phyloP scores from a whole-genome alignment of 2,797 vertebrate genomes.

The Epinephelus coioides region DNA sequence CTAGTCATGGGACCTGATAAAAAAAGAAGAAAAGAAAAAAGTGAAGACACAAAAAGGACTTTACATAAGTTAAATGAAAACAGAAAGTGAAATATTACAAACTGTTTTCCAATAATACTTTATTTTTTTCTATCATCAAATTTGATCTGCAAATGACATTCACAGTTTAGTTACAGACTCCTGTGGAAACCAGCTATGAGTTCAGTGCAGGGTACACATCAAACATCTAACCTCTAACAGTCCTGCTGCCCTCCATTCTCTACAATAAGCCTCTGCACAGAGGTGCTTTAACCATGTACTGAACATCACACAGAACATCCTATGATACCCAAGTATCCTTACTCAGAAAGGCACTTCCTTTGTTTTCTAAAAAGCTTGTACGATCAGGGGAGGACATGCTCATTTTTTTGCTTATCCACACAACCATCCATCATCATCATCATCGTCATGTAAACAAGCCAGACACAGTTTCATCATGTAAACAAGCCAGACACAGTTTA shows the following conservation, averaged over 20 bases:
- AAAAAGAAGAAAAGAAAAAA: background rate
- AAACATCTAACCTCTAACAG: no score
- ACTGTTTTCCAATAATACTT: conserved; percentile 69
- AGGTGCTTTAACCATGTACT: background rate
- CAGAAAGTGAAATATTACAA: background rate
- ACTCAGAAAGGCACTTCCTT: conserved; percentile 59
- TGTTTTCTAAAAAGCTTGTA: conserved; percentile 20
- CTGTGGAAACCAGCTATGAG: conserved; percentile 57
- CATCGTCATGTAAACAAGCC: background rate
- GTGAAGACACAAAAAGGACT: background rate
- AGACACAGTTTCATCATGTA: background rate
- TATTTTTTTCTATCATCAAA: conserved; percentile 80
- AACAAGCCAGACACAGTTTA: background rate
- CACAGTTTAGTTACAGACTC: conserved; percentile 80
- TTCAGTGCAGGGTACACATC: background rate
- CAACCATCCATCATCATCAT: no score
- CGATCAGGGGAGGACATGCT: conserved; percentile 12
- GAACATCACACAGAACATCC: conserved; percentile 17
- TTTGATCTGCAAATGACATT: conserved; percentile 71
- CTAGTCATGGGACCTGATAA: background rate
- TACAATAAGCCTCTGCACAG: background rate
- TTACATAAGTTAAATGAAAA: background rate
- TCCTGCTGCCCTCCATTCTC: conserved; percentile 24
- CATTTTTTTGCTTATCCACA: background rate
- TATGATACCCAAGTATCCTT: conserved; percentile 43